Conservation (phyloP, 1,140 invertebrate genomes). For the Halesus radiatus region DNA sequence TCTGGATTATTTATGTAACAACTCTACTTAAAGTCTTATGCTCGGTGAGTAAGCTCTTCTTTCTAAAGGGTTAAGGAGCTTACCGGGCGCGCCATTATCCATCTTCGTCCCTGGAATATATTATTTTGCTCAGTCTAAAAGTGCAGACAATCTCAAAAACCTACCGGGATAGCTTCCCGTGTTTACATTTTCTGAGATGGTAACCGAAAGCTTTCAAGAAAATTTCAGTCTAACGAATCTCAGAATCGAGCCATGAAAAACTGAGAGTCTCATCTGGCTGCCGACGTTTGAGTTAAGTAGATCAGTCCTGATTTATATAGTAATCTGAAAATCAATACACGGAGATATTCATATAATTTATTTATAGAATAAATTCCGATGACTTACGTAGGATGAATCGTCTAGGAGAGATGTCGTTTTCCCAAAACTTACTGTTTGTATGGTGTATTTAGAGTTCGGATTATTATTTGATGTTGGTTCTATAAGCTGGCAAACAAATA, state of each 20-base stretch:
- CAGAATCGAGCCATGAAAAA: no score
- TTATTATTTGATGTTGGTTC: no score
- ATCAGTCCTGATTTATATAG: no score
- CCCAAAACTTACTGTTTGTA: no score
- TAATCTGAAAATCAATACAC: no score
- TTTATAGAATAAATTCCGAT: background rate
- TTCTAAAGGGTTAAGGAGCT: constrained; percentile 23
- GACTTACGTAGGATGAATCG: background rate
- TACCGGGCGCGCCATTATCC: constrained; percentile 1
- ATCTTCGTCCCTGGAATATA: background rate
- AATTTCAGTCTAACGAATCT: background rate
- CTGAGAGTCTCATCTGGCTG: no score
- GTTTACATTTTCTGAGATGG: background rate
- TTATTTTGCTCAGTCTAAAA: no score
- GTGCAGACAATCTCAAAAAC: no score
- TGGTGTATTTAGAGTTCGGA: no score
- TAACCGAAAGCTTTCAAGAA: constrained; percentile 19
- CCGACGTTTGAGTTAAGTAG: no score
- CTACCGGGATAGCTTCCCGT: background rate
- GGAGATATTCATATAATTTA: background rate
- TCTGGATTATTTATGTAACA: constrained; percentile 33
- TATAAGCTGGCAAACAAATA: no score
- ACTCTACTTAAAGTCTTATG: constrained; percentile 16
- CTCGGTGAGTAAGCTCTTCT: constrained; percentile 9
- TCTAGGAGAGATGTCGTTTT: no score